Percentiles rank a stretch among this genome's conserved stretches.
phyloP scores from a whole-genome alignment of 2,888 invertebrate genomes.

The Harpalus rubripes region DNA sequence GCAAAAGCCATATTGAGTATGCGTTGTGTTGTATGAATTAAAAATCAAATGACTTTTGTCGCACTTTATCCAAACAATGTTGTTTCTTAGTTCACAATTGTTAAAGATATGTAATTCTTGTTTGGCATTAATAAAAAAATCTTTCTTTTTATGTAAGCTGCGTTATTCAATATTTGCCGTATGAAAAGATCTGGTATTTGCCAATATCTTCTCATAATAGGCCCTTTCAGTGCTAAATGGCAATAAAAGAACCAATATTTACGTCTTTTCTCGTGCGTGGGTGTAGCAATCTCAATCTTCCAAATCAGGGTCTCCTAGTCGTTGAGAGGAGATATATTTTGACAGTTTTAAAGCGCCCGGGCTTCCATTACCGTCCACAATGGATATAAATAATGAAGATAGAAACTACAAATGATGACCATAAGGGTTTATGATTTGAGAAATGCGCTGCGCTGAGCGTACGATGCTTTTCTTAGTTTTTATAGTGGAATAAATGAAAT shows the following conservation, averaged over 20 bases:
- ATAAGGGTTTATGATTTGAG: slow-evolving; percentile 58
- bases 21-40: no score
- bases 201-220: slow-evolving; percentile 7
- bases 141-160: neutral
- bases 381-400: slow-evolving; percentile 61
- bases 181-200: neutral
- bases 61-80: no score
- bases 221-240: slow-evolving; percentile 8
- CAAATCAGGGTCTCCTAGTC: slow-evolving; percentile 17
- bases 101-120: no score
- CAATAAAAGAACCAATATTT: slow-evolving; percentile 40
- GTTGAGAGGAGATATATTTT: slow-evolving; percentile 52
- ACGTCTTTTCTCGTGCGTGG: slow-evolving; percentile 2
- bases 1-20: no score
- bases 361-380: slow-evolving; percentile 47
- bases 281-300: neutral
- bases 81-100: no score
- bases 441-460: slow-evolving; percentile 38
- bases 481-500: slow-evolving; percentile 46
- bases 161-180: neutral
- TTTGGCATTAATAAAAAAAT: neutral
- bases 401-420: slow-evolving; percentile 57
- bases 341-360: slow-evolving; percentile 52
- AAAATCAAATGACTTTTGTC: no score
- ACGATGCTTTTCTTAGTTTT: slow-evolving; percentile 40